A percentile compares a stretch with the other conserved stretches of the same genome.
Evolutionary conservation across 2,888 invertebrate genomes (phyloP).

Genomic region (Epinotia bilunana): DNA sequence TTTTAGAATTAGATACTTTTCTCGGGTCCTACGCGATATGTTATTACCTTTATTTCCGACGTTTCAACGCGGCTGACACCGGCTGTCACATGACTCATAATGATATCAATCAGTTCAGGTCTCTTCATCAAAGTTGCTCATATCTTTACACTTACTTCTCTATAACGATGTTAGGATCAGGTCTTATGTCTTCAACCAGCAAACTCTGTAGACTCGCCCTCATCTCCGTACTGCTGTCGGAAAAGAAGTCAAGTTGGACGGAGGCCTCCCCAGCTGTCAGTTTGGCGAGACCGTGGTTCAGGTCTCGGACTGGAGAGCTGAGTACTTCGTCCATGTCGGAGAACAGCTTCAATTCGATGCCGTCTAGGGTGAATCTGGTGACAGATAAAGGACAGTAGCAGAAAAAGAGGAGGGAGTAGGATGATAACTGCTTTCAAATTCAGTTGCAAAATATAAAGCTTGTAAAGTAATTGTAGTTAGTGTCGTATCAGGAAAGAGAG

Average conservation of each 20-base stretch:
- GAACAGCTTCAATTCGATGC: conserved; percentile 88
- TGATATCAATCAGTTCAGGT: too few species aligned
- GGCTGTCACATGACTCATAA: too few species aligned
- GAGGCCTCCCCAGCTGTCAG: conserved; percentile 88
- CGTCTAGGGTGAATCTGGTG: conserved; percentile 86
- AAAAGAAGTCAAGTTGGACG: conserved; percentile 86
- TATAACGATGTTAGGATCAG: conserved; percentile 85
- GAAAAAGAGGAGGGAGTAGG: too few species aligned
- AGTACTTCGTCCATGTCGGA: conserved; percentile 90
- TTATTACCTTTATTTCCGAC: too few species aligned
- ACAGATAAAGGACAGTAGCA: neutral
- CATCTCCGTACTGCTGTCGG: conserved; percentile 88
- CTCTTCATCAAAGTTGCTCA: neutral
- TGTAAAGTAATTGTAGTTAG: too few species aligned
- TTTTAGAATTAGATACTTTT: too few species aligned
- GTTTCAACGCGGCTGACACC: too few species aligned
- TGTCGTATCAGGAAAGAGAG: too few species aligned
- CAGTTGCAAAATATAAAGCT: too few species aligned
- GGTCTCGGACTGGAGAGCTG: conserved; percentile 89
- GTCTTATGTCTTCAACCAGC: conserved; percentile 89
- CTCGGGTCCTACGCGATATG: too few species aligned
- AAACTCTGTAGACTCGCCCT: conserved; percentile 88
- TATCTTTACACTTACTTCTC: conserved; percentile 77
- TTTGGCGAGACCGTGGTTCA: conserved; percentile 88
- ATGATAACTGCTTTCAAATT: too few species aligned